Base-by-base conservation (phyloP, 2,113 vertebrate species). In the Passer domesticus region DNA sequence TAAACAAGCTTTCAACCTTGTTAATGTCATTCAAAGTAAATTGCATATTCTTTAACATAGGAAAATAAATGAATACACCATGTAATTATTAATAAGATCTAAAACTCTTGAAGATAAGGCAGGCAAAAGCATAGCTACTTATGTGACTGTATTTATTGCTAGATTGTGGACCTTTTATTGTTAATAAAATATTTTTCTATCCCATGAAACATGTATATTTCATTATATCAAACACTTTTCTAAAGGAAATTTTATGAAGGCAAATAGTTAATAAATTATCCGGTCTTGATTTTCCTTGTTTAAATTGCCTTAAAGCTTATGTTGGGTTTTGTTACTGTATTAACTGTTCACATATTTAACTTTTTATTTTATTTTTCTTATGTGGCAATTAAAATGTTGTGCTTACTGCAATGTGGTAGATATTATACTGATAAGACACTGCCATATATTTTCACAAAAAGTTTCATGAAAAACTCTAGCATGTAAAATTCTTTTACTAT, bases 21-120 rank as follows among this genome's bases (percentile, higher is more conserved):
- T 62, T 90, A 95, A 74, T 66, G 62, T 79, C 64, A 94, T 86
- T 96, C 67, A 85, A 92, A 92, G 56, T 77, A 59, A 92, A 66
- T 52, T 35, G 43, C 30, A 30, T 85, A 49, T 78, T 68, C 62
- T 82, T 73, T 91, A 85, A 74, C 50, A 64, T 5, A 68, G 27
- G 33, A 80, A 87, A 90, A 82, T 69, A 88, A 96, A 91, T 56
- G 2, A 85, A 74, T 83, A 69, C 69, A 60, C 17, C 33, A 25
- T 66, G 23, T 78, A 83, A 94, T 94, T 93, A 73, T 68, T 92
- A 47, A 37, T 85, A 79, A 66, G 44, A 89, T 56, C 33, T 81
- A 89, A 81, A 90, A 94, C 83, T 91, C 73, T 81, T 44, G 39
- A 90, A 24, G 28, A 83, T 60, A 87, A 83, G 43, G 59, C 22